These are phyloP conservation scores for Pogonognathellus flavescens DNA, from an alignment of 1,140 invertebrate genomes.

Conservation along the genomic window DNA sequence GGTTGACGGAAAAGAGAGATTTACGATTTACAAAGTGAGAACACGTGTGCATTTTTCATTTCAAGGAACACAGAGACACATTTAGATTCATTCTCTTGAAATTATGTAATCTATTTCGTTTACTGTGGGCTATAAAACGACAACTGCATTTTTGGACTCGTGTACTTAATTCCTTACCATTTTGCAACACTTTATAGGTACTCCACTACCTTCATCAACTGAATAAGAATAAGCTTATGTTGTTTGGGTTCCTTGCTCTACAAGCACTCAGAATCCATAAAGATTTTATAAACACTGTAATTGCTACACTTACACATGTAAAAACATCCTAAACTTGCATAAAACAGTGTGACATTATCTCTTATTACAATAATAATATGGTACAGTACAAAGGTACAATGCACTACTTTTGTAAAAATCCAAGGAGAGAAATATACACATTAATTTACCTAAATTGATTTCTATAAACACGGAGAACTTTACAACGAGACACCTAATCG, in stretches of 20 bases:
- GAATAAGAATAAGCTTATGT: not conserved
- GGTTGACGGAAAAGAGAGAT: conserved; percentile 26
- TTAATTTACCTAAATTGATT: too few relatives aligned
- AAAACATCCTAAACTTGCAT: too few relatives aligned
- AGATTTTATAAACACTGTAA: too few relatives aligned
- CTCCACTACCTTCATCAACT: not conserved
- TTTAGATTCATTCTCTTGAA: not conserved
- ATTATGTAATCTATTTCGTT: not conserved
- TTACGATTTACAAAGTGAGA: conserved; percentile 7
- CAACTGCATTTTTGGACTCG: not conserved
- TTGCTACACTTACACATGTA: too few relatives aligned
- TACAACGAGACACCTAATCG: too few relatives aligned
- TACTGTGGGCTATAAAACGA: not conserved
- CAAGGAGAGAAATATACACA: too few relatives aligned
- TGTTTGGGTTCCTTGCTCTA: not conserved
- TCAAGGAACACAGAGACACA: not conserved
- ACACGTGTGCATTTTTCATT: conserved; percentile 30
- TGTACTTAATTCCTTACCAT: not conserved
- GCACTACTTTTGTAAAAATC: too few relatives aligned
- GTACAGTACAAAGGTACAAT: too few relatives aligned
- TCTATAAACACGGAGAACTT: too few relatives aligned
- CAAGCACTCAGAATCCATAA: too few relatives aligned
- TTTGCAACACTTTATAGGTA: not conserved
- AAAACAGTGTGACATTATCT: too few relatives aligned
- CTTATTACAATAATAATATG: too few relatives aligned